Evolutionary conservation across 2,113 vertebrate species (phyloP), one percentile per base, ranked within the genome.

Genomic region (Petrocephalus zakoni): DNA sequence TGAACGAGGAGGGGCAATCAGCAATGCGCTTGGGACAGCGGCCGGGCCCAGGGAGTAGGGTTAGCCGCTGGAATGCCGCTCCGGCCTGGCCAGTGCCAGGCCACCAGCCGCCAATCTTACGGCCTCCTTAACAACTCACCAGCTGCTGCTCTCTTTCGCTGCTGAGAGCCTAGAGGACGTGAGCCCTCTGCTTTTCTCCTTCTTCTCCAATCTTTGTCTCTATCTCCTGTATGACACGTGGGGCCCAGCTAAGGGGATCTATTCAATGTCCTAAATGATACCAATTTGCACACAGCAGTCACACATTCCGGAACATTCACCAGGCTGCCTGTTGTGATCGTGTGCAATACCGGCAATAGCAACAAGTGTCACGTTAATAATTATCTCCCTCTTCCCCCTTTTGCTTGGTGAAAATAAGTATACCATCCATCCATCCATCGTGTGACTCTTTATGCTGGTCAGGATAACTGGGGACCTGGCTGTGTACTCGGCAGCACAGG

Each of bases 251-350:
- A 15, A 93, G 91, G 89, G 89, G 93, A 94, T 95, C 93, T 94
- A 94, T 94, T 93, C 92, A 94, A 42, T 34, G 15, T 78, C 34
- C 72, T 78, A 42, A 83, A 42, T 22, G 46, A 83, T n/a, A 47
- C 81, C 37, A 49, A 83, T 83, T 46, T 46, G 2, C 46, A 5
- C 37, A 83, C 90, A 90, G 91, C 92, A 91, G 92, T 93, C 91
- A 90, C 93, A 93, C 92, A 92, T 93, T 93, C 93, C 93, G 93
- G 94, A 94, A 90, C 92, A 90, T 93, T 94, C 92, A 92, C 89
- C 91, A 88, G 86, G 0, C 89, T 87, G 49, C 21, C 22, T 83
- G 37, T 49, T 49, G 46, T 86, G 51, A 42, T 61, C 25, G 34
- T 34, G 29, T 58, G 72, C 82, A 68, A 91, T 87, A 81, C 64